Percentiles rank a stretch among this genome's conserved stretches.
These are phyloP conservation scores for Emmelina monodactyla DNA, from an alignment of 2,888 invertebrate genomes.

Conservation along the genomic window DNA sequence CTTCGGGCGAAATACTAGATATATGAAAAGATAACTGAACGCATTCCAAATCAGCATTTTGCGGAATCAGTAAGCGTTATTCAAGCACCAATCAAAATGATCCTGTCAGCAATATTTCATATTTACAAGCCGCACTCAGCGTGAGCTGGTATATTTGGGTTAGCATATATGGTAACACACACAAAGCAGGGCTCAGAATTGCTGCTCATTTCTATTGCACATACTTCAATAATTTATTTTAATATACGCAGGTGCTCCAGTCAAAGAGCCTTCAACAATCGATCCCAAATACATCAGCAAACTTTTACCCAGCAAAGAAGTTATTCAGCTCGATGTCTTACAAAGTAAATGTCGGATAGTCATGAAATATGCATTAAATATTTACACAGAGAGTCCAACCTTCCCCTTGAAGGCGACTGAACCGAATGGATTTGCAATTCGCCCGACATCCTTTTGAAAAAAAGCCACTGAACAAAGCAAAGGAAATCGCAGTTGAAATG, in stretches of 20 bases:
- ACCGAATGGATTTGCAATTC: slow-evolving; percentile 60
- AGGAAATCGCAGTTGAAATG: slow-evolving; percentile 39
- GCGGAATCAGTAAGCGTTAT: too few relatives aligned
- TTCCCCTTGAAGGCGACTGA: slow-evolving; percentile 53
- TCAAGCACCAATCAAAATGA: too few relatives aligned
- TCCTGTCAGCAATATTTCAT: too few relatives aligned
- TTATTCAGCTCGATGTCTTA: slow-evolving; percentile 47
- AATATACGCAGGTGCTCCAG: background rate
- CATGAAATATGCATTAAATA: slow-evolving; percentile 65
- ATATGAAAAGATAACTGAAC: too few relatives aligned
- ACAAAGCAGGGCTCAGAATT: background rate
- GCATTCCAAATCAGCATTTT: too few relatives aligned
- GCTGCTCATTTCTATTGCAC: too few relatives aligned
- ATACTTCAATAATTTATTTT: too few relatives aligned
- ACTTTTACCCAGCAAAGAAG: slow-evolving; percentile 28
- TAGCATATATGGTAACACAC: background rate
- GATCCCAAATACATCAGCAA: slow-evolving; percentile 6
- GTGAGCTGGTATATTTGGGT: too few relatives aligned
- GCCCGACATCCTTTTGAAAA: slow-evolving; percentile 54
- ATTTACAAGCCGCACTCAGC: too few relatives aligned
- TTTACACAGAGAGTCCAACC: slow-evolving; percentile 50
- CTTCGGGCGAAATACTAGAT: too few relatives aligned
- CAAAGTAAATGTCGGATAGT: slow-evolving; percentile 48
- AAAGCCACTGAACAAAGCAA: slow-evolving; percentile 44
- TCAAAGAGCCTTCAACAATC: background rate